Conservation (phyloP, 2,113 vertebrate species). For the Chloebia gouldiae region DNA sequence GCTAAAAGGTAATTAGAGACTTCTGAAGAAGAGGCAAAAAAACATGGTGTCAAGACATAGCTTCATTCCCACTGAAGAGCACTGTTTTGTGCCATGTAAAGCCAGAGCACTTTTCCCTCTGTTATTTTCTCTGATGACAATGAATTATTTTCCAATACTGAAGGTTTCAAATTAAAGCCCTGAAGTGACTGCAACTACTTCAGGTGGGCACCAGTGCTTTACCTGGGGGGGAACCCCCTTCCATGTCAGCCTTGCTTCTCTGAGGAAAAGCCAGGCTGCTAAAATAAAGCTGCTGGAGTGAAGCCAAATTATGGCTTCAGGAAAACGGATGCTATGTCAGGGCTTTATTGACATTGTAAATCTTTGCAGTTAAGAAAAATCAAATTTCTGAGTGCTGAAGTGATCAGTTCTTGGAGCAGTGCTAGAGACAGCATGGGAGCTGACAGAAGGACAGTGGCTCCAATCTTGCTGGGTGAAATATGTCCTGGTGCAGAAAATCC, state of each 20-base stretch:
- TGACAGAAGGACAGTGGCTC: not conserved
- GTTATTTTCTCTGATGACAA: not conserved
- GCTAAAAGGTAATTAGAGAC: not conserved
- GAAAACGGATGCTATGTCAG: not conserved
- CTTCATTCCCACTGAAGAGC: not conserved
- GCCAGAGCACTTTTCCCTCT: not conserved
- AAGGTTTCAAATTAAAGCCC: not conserved
- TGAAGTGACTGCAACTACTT: not conserved
- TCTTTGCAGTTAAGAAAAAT: conserved; percentile 44
- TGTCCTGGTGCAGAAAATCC: not conserved
- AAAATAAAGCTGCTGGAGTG: not conserved
- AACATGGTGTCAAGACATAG: not conserved
- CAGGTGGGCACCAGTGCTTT: rapidly evolving
- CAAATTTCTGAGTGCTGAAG: not conserved
- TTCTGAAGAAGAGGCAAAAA: not conserved
- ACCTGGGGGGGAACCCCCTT: not conserved
- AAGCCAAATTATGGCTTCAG: not conserved
- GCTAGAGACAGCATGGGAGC: not conserved
- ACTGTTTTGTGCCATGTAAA: not conserved
- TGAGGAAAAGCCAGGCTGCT: not conserved
- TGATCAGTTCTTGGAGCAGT: not conserved
- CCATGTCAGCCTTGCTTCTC: not conserved
- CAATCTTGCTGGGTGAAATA: not conserved
- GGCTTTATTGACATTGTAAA: conserved; percentile 29
- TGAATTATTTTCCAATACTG: not conserved